Conservation (phyloP, 53 echinoderm and acorn worm species). For the Holothuria leucospilota region DNA sequence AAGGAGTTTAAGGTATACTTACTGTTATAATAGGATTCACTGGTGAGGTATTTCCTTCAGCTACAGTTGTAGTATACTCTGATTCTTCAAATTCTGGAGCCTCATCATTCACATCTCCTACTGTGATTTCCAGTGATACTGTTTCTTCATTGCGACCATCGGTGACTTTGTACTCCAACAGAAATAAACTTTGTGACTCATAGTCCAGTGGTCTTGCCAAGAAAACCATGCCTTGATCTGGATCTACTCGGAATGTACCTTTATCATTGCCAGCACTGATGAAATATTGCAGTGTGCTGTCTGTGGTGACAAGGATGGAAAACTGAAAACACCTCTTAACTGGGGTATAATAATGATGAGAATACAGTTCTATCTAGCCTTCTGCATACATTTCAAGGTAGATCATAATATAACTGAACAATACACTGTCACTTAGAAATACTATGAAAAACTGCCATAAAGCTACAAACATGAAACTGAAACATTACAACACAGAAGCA, state of each 20-base stretch:
- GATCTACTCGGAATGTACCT: slow-evolving; percentile 77
- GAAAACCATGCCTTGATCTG: slow-evolving; percentile 57
- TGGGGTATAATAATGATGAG: too few species aligned
- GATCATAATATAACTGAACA: too few species aligned
- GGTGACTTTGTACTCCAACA: slow-evolving; percentile 75
- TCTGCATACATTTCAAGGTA: too few species aligned
- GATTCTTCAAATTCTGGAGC: slow-evolving; percentile 63
- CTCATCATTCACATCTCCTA: slow-evolving; percentile 83
- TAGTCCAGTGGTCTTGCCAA: slow-evolving; percentile 81
- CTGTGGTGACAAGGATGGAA: not conserved
- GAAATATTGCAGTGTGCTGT: slow-evolving; percentile 63
- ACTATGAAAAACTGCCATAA: too few species aligned
- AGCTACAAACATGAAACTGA: too few species aligned
- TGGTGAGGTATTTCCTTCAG: slow-evolving; percentile 49
- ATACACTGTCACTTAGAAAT: too few species aligned
- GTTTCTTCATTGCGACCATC: slow-evolving; percentile 55
- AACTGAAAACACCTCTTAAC: not conserved
- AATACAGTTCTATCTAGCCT: too few species aligned
- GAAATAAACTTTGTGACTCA: slow-evolving; percentile 63
- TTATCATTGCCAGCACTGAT: slow-evolving; percentile 76
- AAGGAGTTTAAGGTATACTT: too few species aligned
- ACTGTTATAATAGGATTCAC: too few species aligned
- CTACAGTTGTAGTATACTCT: slow-evolving; percentile 76
- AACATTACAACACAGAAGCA: too few species aligned
- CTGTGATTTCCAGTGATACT: slow-evolving; percentile 1